These are phyloP conservation scores for Sycophila texana DNA, from an alignment of 2,888 invertebrate genomes.

Conservation along the genomic window DNA sequence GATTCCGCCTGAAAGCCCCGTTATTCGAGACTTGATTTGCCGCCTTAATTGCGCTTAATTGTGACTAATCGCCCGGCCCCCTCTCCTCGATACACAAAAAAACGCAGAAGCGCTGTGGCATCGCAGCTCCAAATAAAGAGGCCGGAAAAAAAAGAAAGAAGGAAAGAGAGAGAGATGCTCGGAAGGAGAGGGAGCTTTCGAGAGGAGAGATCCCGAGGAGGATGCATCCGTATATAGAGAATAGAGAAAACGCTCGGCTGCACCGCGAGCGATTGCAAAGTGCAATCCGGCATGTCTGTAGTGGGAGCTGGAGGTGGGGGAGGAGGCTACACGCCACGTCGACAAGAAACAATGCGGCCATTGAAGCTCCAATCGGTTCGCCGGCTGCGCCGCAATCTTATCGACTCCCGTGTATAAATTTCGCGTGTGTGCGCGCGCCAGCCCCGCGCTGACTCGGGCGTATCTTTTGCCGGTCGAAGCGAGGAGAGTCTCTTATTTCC, in stretches of 20 bases:
- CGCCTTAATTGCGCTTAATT: constrained; percentile 52
- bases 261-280: constrained; percentile 26
- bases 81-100: not conserved
- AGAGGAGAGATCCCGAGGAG: not conserved
- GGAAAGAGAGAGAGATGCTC: not conserved
- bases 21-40: constrained; percentile 44
- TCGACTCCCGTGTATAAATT: constrained; percentile 2
- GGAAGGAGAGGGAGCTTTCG: not conserved
- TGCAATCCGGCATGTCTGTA: constrained; percentile 14
- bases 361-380: constrained; percentile 61
- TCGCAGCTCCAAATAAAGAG: too few relatives aligned
- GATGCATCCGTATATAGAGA: constrained; percentile 7
- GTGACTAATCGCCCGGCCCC: constrained; percentile 24
- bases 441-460: not conserved
- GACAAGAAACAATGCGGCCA: constrained; percentile 68
- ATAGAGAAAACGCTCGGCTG: constrained; percentile 28
- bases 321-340: constrained; percentile 24
- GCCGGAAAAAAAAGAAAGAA: not conserved
- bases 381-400: constrained; percentile 59
- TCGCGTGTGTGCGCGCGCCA: not conserved
- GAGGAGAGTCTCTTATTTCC: constrained; percentile 13
- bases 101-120: too few relatives aligned
- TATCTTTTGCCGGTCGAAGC: not conserved
- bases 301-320: not conserved
- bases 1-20: constrained; percentile 28